Evolutionary conservation across 2,797 vertebrate genomes (phyloP).

Genomic region (Mycteria americana): DNA sequence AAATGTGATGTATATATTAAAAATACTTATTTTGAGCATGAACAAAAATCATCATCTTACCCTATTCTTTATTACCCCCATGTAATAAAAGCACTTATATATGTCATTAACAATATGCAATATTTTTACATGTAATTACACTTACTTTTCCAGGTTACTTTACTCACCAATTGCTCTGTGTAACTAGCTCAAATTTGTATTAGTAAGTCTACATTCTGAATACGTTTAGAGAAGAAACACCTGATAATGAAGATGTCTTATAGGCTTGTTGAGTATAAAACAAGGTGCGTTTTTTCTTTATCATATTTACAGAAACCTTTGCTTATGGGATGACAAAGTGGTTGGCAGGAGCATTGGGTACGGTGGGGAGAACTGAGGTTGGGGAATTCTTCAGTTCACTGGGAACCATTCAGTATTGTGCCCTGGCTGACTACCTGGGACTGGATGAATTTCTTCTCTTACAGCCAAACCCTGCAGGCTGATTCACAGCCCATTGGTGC

Average conservation of each 20-base stretch:
- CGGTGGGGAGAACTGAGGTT: neutral
- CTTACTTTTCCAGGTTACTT: neutral
- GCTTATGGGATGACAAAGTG: neutral
- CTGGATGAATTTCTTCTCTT: neutral
- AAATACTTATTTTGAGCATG: neutral
- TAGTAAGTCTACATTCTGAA: neutral
- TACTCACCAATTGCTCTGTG: neutral
- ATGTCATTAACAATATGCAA: neutral
- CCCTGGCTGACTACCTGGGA: neutral
- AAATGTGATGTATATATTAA: neutral
- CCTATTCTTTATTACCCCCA: neutral
- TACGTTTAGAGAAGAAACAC: neutral
- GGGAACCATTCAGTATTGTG: neutral
- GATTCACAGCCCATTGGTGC: neutral
- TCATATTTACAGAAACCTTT: neutral
- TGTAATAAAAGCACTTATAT: neutral
- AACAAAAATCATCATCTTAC: neutral
- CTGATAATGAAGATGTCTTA: neutral
- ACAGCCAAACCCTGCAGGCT: neutral
- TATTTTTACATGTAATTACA: neutral
- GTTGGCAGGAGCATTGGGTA: neutral
- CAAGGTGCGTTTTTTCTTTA: neutral
- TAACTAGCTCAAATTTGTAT: neutral
- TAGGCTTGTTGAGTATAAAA: neutral
- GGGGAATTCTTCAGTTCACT: neutral